These are phyloP conservation scores for Cydia fagiglandana DNA, from an alignment of 1,140 invertebrate species.

Conservation along the genomic window DNA sequence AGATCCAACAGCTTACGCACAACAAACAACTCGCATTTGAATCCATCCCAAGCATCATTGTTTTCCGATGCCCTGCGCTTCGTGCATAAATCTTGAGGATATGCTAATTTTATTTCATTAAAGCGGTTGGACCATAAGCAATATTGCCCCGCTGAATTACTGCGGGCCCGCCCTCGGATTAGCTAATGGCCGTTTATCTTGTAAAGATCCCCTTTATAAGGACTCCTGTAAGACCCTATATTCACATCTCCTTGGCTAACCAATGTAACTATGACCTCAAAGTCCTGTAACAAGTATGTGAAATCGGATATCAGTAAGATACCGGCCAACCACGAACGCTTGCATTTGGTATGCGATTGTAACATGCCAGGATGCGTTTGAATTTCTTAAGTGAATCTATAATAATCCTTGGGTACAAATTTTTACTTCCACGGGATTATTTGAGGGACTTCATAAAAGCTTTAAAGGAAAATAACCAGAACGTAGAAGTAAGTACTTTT, in stretches of 20 bases:
- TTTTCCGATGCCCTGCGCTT: constrained; percentile 59
- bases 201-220: constrained; percentile 53
- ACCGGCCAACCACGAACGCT: neutral
- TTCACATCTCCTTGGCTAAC: neutral
- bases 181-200: constrained; percentile 78
- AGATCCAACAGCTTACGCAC: neutral
- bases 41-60: constrained; percentile 57
- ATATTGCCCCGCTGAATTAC: constrained; percentile 69
- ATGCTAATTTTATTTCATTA: constrained; percentile 79
- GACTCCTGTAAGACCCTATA: constrained; percentile 4
- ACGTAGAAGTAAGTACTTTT: neutral
- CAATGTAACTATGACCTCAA: neutral
- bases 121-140: constrained; percentile 71
- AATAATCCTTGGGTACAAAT: constrained; percentile 5
- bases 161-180: constrained; percentile 68
- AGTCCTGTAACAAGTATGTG: neutral
- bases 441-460: neutral
- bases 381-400: neutral
- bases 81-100: constrained; percentile 72
- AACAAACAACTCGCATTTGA: constrained; percentile 44
- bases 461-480: neutral
- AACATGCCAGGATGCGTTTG: neutral
- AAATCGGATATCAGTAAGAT: neutral
- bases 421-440: constrained; percentile 3
- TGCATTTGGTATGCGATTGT: neutral